Evolutionary conservation across 2,113 vertebrate species (phyloP).

Genomic region (Motacilla tschutschensis): DNA sequence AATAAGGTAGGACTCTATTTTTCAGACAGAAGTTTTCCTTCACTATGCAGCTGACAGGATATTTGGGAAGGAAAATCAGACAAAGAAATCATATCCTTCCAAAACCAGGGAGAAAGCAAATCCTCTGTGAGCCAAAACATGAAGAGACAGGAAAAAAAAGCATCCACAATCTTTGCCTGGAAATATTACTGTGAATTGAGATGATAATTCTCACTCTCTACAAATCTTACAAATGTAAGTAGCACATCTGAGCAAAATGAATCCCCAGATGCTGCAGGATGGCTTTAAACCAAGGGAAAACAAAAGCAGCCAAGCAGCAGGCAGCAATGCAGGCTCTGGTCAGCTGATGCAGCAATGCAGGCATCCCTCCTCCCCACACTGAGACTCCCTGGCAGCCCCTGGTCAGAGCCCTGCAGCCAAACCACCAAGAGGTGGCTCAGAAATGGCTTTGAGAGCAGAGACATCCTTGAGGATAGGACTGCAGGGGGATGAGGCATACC

Average conservation of each 20-base stretch:
- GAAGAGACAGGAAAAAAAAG: background rate
- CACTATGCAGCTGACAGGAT: background rate
- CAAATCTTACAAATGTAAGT: background rate
- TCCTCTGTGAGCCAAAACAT: background rate
- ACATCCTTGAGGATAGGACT: background rate
- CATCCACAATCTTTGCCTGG: background rate
- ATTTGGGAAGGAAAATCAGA: background rate
- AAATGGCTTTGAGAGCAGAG: constrained; percentile 7
- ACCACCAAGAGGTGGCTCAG: background rate
- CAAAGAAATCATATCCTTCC: background rate
- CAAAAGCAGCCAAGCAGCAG: background rate
- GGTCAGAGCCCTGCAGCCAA: background rate
- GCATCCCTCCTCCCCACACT: background rate
- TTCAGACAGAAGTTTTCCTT: background rate
- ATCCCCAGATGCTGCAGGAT: background rate
- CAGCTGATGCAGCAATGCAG: background rate
- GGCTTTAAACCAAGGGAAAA: background rate
- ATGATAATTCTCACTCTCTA: background rate
- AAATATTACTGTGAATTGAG: background rate
- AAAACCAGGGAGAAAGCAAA: background rate
- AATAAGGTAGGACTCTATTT: background rate
- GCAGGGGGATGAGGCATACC: background rate
- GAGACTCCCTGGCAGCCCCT: background rate
- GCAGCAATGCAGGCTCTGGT: background rate
- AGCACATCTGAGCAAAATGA: background rate